A percentile compares a stretch with the other conserved stretches of the same genome.
Conservation (phyloP, 1,140 invertebrate species). For the Penaeus vannamei region DNA sequence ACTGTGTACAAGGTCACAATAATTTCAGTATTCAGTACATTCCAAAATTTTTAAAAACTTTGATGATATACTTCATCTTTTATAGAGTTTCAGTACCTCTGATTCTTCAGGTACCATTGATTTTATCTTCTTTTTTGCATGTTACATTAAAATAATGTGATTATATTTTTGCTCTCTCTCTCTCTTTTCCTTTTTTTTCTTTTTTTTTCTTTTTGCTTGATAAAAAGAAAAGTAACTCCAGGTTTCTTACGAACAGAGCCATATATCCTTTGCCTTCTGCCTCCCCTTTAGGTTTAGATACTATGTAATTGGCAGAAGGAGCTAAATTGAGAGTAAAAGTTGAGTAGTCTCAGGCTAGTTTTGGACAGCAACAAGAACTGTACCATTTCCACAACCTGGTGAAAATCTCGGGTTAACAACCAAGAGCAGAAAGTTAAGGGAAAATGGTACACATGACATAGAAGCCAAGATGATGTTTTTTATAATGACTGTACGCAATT, state of each 20-base stretch:
- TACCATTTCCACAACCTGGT: not conserved
- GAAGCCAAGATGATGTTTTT: not conserved
- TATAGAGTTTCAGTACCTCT: no score
- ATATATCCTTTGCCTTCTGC: not conserved
- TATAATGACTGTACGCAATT: no score
- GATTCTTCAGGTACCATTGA: no score
- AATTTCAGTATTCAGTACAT: no score
- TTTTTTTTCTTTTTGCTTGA: not conserved
- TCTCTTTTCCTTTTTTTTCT: no score
- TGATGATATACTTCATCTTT: no score
- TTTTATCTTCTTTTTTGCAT: no score
- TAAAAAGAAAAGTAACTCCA: not conserved
- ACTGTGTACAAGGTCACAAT: not conserved
- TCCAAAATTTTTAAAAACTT: no score
- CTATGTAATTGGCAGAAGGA: constrained; percentile 32
- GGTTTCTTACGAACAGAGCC: not conserved
- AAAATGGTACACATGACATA: constrained; percentile 16
- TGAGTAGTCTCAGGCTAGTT: constrained; percentile 60
- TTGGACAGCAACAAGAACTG: constrained; percentile 35
- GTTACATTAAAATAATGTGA: no score
- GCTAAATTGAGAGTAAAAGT: constrained; percentile 49
- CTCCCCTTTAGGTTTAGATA: constrained; percentile 36
- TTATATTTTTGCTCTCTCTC: no score
- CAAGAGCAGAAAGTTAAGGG: constrained; percentile 6
- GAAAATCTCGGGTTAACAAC: not conserved